phyloP scores from a whole-genome alignment of 2,113 vertebrate genomes.

The Toxotes chatareus region DNA sequence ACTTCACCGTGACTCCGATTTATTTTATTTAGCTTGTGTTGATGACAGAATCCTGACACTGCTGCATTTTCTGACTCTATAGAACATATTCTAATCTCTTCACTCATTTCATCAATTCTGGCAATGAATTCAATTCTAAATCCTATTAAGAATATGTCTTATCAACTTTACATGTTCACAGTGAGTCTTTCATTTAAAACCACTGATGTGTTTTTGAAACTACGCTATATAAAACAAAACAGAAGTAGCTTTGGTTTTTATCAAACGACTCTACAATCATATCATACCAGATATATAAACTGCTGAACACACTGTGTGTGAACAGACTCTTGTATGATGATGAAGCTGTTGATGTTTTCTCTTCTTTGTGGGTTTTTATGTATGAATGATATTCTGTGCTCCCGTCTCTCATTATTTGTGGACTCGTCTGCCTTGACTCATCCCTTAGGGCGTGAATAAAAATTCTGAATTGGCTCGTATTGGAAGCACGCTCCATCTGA shows the following conservation, averaged over 20 bases:
- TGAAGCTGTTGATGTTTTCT: slow-evolving; percentile 4
- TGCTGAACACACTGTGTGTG: not conserved
- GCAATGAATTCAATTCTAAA: not conserved
- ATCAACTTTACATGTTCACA: not conserved
- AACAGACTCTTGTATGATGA: not conserved
- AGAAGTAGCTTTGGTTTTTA: not conserved
- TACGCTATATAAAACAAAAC: not conserved
- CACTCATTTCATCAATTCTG: not conserved
- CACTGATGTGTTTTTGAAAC: not conserved
- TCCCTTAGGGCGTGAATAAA: slow-evolving; percentile 33
- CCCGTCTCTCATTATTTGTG: slow-evolving; percentile 8
- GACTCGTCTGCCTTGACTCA: not conserved
- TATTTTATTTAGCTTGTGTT: no score
- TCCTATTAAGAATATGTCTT: not conserved
- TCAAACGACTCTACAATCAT: not conserved
- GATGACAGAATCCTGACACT: no score
- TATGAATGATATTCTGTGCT: slow-evolving; percentile 7
- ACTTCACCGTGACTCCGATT: no score
- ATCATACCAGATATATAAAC: not conserved
- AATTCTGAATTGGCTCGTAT: slow-evolving; percentile 1
- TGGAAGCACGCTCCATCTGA: slow-evolving; percentile 17
- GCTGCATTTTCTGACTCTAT: not conserved
- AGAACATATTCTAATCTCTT: not conserved
- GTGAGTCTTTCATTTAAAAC: not conserved
- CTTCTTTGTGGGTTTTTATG: not conserved